Conservation (phyloP, 2,113 vertebrate genomes). For the Mugil cephalus region DNA sequence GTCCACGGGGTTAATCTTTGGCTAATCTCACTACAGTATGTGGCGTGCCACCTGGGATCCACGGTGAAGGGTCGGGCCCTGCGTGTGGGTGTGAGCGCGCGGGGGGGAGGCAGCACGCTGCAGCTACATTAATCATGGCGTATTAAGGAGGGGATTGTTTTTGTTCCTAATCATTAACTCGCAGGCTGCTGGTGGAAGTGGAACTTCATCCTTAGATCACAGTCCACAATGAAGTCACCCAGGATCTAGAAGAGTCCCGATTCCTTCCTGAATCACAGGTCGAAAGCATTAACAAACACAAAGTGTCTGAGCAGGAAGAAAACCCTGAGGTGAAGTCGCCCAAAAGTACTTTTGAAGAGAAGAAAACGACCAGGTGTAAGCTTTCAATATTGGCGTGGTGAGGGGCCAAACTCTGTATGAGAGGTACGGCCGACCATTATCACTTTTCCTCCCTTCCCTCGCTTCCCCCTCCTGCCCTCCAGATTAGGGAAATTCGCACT, state of each 20-base stretch:
- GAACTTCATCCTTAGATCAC: conserved; percentile 66
- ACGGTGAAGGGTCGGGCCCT: too few relatives aligned
- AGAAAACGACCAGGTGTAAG: not conserved
- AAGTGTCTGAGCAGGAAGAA: not conserved
- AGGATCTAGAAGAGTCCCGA: not conserved
- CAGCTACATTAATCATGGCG: conserved; percentile 24
- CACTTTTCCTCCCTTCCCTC: conserved; percentile 45
- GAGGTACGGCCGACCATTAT: conserved; percentile 54
- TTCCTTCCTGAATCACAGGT: not conserved
- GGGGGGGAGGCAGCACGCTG: conserved; percentile 15
- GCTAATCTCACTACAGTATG: conserved; percentile 86
- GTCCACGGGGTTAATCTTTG: conserved; percentile 88
- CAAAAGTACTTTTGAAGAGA: not conserved
- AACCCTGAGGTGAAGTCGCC: too few relatives aligned
- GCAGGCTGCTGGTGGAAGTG: conserved; percentile 47
- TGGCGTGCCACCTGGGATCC: conserved; percentile 75
- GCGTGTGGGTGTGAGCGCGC: too few relatives aligned
- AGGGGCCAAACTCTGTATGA: conserved; percentile 26
- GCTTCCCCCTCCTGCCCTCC: conserved; percentile 25
- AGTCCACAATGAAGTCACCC: conserved; percentile 61
- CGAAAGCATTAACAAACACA: not conserved
- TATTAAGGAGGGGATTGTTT: conserved; percentile 43
- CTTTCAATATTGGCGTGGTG: conserved; percentile 42
- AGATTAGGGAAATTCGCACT: conserved; percentile 70
- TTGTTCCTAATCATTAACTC: conserved; percentile 70